Evolutionary conservation across 2,888 invertebrate species (phyloP).

Genomic region (Pycnomerus fuliginosus): DNA sequence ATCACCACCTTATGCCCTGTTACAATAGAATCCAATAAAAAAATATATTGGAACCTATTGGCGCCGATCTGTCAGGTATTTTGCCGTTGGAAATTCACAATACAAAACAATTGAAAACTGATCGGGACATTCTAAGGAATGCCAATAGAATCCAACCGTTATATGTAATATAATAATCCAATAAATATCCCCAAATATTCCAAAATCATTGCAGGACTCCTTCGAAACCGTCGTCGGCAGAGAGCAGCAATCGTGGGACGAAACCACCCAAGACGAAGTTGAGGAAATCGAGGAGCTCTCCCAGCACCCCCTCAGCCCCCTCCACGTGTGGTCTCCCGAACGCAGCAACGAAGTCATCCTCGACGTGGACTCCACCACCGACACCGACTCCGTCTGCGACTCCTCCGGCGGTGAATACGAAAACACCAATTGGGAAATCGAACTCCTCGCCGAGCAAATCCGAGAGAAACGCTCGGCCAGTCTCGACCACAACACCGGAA

Average conservation of each 20-base stretch:
- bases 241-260: conserved; percentile 64
- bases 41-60: too few relatives aligned
- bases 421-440: conserved; percentile 50
- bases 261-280: conserved; percentile 68
- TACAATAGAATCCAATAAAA: too few relatives aligned
- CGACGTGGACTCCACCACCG: conserved; percentile 48
- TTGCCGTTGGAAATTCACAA: too few relatives aligned
- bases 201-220: conserved; percentile 47
- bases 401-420: conserved; percentile 47
- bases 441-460: conserved; percentile 50
- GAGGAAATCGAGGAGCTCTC: conserved; percentile 68
- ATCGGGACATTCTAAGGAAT: too few relatives aligned
- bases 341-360: conserved; percentile 40
- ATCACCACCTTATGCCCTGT: not conserved
- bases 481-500: conserved; percentile 44
- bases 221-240: conserved; percentile 50
- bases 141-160: too few relatives aligned
- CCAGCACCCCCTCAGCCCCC: conserved; percentile 37
- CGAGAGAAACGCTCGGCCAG: conserved; percentile 47
- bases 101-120: too few relatives aligned
- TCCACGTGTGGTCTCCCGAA: conserved; percentile 34
- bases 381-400: conserved; percentile 45
- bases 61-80: too few relatives aligned
- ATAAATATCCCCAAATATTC: too few relatives aligned
- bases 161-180: too few relatives aligned